Evolutionary conservation across 2,797 vertebrate species (phyloP).

Genomic region (Bucorvus abyssinicus): DNA sequence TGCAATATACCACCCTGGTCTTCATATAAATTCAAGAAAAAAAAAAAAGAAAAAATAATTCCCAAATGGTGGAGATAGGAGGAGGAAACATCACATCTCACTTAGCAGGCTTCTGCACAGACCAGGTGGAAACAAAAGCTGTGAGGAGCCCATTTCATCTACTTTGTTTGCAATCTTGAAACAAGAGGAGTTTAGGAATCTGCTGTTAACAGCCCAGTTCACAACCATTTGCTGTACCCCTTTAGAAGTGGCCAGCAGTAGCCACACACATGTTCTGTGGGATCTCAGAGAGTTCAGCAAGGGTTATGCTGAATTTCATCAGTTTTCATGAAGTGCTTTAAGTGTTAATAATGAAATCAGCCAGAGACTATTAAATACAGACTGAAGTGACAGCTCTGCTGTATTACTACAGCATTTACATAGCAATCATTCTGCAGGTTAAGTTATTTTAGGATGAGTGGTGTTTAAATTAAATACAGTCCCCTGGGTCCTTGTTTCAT

Average conservation of each 20-base stretch:
- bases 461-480: constrained; percentile 60
- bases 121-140: neutral
- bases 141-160: neutral
- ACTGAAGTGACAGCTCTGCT: constrained; percentile 47
- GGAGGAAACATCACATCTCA: neutral
- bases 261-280: neutral
- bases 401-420: constrained; percentile 45
- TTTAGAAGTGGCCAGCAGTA: neutral
- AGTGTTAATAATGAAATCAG: constrained; percentile 42
- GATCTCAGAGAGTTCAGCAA: neutral
- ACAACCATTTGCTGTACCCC: neutral
- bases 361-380: constrained; percentile 50
- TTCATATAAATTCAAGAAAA: neutral
- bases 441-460: constrained; percentile 56
- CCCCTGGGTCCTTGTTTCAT: constrained; percentile 43
- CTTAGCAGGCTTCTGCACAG: neutral
- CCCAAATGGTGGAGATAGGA: neutral
- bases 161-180: neutral
- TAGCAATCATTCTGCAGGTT: constrained; percentile 47
- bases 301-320: neutral
- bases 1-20: neutral
- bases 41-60: neutral
- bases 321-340: constrained; percentile 6
- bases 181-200: neutral
- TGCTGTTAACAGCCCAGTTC: neutral